Percentiles rank a stretch among this genome's conserved stretches.
phyloP scores from a whole-genome alignment of 2,888 invertebrate genomes.

The Ganaspis brasiliensis region DNA sequence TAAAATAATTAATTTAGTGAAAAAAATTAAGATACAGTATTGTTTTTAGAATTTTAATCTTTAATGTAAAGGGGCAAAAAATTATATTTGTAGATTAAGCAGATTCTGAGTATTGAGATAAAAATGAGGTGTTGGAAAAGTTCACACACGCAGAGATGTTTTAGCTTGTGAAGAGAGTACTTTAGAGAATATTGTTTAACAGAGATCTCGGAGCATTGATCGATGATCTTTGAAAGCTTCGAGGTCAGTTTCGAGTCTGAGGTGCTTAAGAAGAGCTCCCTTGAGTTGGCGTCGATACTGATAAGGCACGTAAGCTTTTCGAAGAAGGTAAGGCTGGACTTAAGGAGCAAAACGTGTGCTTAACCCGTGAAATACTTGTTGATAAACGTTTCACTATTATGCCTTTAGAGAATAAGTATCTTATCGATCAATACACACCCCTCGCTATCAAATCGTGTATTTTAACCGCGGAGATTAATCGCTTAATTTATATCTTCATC shows the following conservation, averaged over 20 bases:
- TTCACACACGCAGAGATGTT: constrained; percentile 1
- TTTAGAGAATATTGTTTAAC: constrained; percentile 46
- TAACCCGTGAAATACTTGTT: constrained; percentile 33
- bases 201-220: constrained; percentile 38
- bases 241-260: constrained; percentile 40
- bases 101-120: background rate
- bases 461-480: background rate
- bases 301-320: constrained; percentile 42
- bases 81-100: too few species aligned
- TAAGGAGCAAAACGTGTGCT: constrained; percentile 38
- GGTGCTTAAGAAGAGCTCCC: constrained; percentile 37
- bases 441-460: background rate
- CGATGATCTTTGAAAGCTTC: constrained; percentile 36
- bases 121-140: background rate
- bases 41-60: too few species aligned
- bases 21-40: too few species aligned
- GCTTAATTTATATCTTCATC: background rate
- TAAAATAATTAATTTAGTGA: too few species aligned
- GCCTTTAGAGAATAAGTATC: constrained; percentile 7
- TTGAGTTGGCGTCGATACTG: constrained; percentile 27
- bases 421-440: background rate
- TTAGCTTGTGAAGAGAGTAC: background rate
- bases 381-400: constrained; percentile 29
- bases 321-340: constrained; percentile 31
- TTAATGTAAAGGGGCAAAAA: too few species aligned